Evolutionary conservation across 2,797 vertebrate species (phyloP).

Genomic region (Vipera ursinii): DNA sequence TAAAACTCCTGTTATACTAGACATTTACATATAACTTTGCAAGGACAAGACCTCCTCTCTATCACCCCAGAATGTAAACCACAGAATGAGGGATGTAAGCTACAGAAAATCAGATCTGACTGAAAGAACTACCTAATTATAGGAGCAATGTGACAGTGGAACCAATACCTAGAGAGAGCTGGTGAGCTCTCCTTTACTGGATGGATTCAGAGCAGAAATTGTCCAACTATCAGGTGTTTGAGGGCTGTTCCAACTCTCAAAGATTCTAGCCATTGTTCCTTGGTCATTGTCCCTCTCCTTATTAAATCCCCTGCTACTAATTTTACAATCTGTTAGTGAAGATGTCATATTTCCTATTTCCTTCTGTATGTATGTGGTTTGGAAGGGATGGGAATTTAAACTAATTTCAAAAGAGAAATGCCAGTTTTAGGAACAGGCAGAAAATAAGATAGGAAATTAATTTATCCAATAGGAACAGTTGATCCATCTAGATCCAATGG

Average conservation of each 20-base stretch:
- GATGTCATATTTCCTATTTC: neutral
- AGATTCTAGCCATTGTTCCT: neutral
- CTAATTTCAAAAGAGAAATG: constrained; percentile 24
- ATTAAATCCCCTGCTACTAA: neutral
- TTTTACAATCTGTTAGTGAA: neutral
- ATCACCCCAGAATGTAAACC: neutral
- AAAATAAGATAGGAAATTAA: neutral
- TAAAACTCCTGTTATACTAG: neutral
- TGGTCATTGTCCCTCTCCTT: neutral
- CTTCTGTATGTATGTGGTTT: neutral
- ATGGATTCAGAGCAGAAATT: neutral
- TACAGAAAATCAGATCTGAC: neutral
- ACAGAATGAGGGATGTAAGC: neutral
- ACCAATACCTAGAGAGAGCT: neutral
- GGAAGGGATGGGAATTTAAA: neutral
- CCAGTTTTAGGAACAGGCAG: constrained; percentile 23
- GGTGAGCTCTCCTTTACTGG: neutral
- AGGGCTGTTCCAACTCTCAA: neutral
- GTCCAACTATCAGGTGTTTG: neutral
- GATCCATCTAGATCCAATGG: neutral
- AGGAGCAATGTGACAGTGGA: neutral
- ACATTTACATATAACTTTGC: neutral
- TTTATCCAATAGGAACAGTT: neutral
- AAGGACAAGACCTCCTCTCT: neutral
- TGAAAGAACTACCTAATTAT: neutral